phyloP scores from a whole-genome alignment of 1,140 invertebrate species.

The Cataglyphis hispanica region DNA sequence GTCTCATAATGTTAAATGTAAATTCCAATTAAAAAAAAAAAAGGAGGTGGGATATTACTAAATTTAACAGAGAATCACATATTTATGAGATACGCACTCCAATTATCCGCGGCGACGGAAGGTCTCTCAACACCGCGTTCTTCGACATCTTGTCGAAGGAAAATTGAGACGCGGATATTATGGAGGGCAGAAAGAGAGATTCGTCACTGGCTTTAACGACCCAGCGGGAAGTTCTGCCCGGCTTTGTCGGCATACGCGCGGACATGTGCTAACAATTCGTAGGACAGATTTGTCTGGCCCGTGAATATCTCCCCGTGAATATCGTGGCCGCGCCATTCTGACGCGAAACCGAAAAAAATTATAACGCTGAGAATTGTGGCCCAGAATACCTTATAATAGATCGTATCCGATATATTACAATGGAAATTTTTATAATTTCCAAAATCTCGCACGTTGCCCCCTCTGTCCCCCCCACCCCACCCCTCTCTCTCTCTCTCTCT shows the following conservation, averaged over 20 bases:
- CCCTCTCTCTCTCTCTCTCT: no score
- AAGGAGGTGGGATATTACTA: neutral
- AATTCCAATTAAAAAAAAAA: neutral
- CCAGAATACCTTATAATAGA: slow-evolving; percentile 51
- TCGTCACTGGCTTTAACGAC: slow-evolving; percentile 56
- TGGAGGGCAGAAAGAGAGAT: slow-evolving; percentile 37
- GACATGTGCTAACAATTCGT: slow-evolving; percentile 86
- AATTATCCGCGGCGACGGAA: neutral
- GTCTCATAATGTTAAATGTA: neutral
- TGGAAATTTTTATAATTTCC: neutral
- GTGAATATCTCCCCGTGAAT: slow-evolving; percentile 71
- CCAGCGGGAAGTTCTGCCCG: slow-evolving; percentile 78
- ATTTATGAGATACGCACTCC: neutral
- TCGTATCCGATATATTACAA: neutral
- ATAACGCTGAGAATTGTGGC: slow-evolving; percentile 35
- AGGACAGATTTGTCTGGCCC: slow-evolving; percentile 83
- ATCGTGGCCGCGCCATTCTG: slow-evolving; percentile 59
- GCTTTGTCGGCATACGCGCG: slow-evolving; percentile 84
- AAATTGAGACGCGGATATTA: slow-evolving; percentile 39
- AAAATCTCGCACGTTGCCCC: slow-evolving; percentile 12
- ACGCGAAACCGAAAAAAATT: neutral
- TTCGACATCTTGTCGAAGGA: slow-evolving; percentile 30
- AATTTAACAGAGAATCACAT: neutral
- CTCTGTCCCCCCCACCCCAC: no score
- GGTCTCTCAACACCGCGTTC: neutral